phyloP scores from a whole-genome alignment of 2,113 vertebrate genomes.

The Mastomys coucha region DNA sequence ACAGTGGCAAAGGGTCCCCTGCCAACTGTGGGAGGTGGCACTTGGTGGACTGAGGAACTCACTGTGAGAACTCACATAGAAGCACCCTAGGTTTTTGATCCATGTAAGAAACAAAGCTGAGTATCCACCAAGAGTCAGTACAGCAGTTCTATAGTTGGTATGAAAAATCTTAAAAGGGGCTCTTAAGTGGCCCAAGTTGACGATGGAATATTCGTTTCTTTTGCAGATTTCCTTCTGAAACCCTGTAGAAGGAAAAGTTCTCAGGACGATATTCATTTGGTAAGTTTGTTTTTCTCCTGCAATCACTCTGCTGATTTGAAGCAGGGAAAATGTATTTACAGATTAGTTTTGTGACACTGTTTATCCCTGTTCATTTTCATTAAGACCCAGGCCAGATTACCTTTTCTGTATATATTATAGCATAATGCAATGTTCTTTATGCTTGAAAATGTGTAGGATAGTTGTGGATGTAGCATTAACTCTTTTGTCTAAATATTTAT shows the following conservation, averaged over 20 bases:
- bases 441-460: slow-evolving; percentile 46
- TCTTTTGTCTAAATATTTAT: slow-evolving; percentile 46
- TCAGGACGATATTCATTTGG: slow-evolving; percentile 76
- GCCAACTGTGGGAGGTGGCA: neutral
- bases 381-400: neutral
- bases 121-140: neutral
- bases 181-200: slow-evolving; percentile 38
- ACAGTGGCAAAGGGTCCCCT: neutral
- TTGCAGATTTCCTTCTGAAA: slow-evolving; percentile 86
- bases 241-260: slow-evolving; percentile 69
- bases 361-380: slow-evolving; percentile 7
- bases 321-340: slow-evolving; percentile 20
- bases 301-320: slow-evolving; percentile 2
- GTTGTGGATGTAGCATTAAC: slow-evolving; percentile 12
- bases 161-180: neutral
- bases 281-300: slow-evolving; percentile 68
- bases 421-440: neutral
- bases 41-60: neutral
- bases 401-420: slow-evolving; percentile 11
- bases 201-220: slow-evolving; percentile 50
- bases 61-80: neutral
- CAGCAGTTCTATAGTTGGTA: neutral
- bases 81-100: neutral
- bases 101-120: neutral
- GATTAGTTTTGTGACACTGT: neutral